Evolutionary conservation across 2,797 vertebrate genomes (phyloP).

Genomic region (Podargus strigoides): DNA sequence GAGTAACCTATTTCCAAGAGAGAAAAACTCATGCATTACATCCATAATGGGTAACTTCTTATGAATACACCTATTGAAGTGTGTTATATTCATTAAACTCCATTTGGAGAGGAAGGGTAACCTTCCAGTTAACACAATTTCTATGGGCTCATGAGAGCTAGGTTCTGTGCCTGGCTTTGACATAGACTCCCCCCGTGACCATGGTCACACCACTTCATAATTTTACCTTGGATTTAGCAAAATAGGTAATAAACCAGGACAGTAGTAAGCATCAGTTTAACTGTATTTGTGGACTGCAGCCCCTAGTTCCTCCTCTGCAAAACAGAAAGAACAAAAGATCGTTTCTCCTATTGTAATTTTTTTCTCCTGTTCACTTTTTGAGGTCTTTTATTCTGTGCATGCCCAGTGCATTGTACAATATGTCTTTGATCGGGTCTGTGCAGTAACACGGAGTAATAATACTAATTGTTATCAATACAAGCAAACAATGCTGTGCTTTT

Average conservation of each 20-base stretch:
- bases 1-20: slow-evolving; percentile 59
- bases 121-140: slow-evolving; percentile 59
- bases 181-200: not conserved
- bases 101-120: slow-evolving; percentile 55
- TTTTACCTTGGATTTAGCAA: slow-evolving; percentile 1
- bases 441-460: slow-evolving; percentile 24
- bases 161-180: slow-evolving; percentile 16
- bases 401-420: not conserved
- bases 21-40: slow-evolving; percentile 63
- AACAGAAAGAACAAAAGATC: not conserved
- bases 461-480: slow-evolving; percentile 46
- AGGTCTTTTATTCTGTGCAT: not conserved
- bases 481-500: slow-evolving; percentile 43
- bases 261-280: not conserved
- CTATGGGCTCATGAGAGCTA: not conserved
- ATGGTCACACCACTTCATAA: not conserved
- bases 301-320: not conserved
- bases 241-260: not conserved
- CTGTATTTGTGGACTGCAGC: not conserved
- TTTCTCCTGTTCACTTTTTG: not conserved
- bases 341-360: not conserved
- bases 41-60: slow-evolving; percentile 60
- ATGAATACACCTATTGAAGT: slow-evolving; percentile 58
- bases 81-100: slow-evolving; percentile 59
- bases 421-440: not conserved